Evolutionary conservation across 2,888 invertebrate species (phyloP).

Genomic region (Phengaris alcon): DNA sequence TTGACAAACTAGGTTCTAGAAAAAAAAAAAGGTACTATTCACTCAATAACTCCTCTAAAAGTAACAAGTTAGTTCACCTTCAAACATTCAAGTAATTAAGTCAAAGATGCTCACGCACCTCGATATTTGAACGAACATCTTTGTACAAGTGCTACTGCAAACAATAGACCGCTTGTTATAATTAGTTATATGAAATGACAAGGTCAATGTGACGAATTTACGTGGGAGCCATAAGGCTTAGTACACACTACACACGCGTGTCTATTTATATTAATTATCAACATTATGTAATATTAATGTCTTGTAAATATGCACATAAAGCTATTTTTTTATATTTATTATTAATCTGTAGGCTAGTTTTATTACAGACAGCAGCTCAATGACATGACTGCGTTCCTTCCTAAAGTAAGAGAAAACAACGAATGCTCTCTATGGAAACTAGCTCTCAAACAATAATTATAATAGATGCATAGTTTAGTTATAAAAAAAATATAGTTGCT

Average conservation of each 20-base stretch:
- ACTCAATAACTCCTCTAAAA: no score
- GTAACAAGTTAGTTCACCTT: no score
- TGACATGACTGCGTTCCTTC: no score
- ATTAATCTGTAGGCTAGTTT: neutral
- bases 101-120: neutral
- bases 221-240: slow-evolving; percentile 40
- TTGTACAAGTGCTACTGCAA: slow-evolving; percentile 25
- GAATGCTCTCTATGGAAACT: no score
- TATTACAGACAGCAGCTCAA: no score
- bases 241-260: neutral
- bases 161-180: slow-evolving; percentile 22
- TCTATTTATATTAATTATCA: neutral
- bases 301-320: neutral
- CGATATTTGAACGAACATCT: slow-evolving; percentile 6
- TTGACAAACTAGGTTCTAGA: no score
- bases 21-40: no score
- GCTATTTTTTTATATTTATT: no score
- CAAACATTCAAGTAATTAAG: neutral
- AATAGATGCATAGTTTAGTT: no score
- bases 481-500: no score
- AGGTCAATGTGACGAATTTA: slow-evolving; percentile 51
- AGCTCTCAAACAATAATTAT: no score
- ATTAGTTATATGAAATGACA: slow-evolving; percentile 34
- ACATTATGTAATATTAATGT: neutral
- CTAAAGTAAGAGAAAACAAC: no score